Percentiles rank a stretch among this genome's conserved stretches.
Evolutionary conservation across 2,888 invertebrate species (phyloP).

Genomic region (Ornithoptera alexandrae): DNA sequence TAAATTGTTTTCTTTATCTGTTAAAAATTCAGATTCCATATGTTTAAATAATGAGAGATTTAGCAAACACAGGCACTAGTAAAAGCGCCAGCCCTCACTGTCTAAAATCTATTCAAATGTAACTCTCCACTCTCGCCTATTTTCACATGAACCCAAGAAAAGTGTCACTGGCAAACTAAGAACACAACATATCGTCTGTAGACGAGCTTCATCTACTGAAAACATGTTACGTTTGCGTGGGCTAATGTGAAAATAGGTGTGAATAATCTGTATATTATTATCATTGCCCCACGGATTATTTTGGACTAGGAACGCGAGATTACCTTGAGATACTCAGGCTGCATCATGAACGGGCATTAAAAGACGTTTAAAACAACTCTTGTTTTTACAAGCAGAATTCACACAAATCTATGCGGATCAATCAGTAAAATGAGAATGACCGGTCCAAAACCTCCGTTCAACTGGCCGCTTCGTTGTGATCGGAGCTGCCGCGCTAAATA

Average conservation of each 20-base stretch:
- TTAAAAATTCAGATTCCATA: conserved; percentile 79
- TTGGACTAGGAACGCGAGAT: conserved; percentile 63
- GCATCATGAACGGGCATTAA: conserved; percentile 48
- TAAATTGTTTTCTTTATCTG: conserved; percentile 71
- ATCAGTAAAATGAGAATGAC: conserved; percentile 62
- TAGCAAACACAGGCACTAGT: conserved; percentile 29
- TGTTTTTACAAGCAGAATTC: conserved; percentile 51
- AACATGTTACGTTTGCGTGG: conserved; percentile 76
- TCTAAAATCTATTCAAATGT: conserved; percentile 36
- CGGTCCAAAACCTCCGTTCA: conserved; percentile 73
- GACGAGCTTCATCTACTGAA: conserved; percentile 72
- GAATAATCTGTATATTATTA: conserved; percentile 74
- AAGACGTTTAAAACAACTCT: conserved; percentile 54
- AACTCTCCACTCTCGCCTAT: conserved; percentile 35
- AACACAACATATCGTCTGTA: conserved; percentile 78
- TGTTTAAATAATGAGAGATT: conserved; percentile 58
- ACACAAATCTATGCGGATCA: conserved; percentile 48
- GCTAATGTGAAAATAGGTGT: conserved; percentile 77
- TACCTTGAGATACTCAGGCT: conserved; percentile 67
- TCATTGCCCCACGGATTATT: conserved; percentile 65
- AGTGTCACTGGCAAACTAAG: conserved; percentile 66
- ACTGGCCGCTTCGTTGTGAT: conserved; percentile 69
- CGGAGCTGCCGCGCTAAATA: conserved; percentile 76
- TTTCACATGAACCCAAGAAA: conserved; percentile 61
- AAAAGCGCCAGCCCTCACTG: conserved; percentile 38